Evolutionary conservation across 2,888 invertebrate species (phyloP).

Genomic region (Carterocephalus palaemon): DNA sequence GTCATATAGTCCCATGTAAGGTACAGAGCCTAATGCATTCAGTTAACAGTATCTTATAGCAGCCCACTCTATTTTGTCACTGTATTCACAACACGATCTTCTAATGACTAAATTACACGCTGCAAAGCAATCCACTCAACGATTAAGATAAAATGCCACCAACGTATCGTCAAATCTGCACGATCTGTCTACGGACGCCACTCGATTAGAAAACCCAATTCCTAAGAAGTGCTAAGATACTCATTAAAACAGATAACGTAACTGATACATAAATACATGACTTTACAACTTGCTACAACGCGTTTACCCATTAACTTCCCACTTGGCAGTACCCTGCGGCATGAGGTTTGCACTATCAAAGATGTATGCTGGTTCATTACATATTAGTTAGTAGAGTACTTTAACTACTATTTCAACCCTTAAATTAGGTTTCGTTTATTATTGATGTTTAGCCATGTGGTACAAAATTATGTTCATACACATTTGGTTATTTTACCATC

Average conservation of each 20-base stretch:
- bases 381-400: too few species aligned
- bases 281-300: not conserved
- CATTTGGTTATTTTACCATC: too few species aligned
- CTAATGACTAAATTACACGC: not conserved
- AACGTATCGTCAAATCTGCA: conserved; percentile 16
- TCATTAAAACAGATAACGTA: conserved; percentile 15
- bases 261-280: conserved; percentile 16
- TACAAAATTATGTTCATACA: too few species aligned
- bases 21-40: too few species aligned
- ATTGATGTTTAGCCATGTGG: too few species aligned
- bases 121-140: conserved; percentile 12
- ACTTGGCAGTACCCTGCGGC: too few species aligned
- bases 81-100: conserved; percentile 3
- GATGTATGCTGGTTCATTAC: too few species aligned
- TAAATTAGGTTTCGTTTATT: too few species aligned
- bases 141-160: conserved; percentile 21
- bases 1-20: too few species aligned
- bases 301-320: too few species aligned
- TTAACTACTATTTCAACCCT: too few species aligned
- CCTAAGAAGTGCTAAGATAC: conserved; percentile 7
- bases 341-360: too few species aligned
- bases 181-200: conserved; percentile 12
- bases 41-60: not conserved
- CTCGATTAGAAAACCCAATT: conserved; percentile 17
- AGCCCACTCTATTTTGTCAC: not conserved